Percentiles rank a stretch among this genome's conserved stretches.
Conservation (phyloP, 2,797 vertebrate genomes). For the Selene dorsalis region DNA sequence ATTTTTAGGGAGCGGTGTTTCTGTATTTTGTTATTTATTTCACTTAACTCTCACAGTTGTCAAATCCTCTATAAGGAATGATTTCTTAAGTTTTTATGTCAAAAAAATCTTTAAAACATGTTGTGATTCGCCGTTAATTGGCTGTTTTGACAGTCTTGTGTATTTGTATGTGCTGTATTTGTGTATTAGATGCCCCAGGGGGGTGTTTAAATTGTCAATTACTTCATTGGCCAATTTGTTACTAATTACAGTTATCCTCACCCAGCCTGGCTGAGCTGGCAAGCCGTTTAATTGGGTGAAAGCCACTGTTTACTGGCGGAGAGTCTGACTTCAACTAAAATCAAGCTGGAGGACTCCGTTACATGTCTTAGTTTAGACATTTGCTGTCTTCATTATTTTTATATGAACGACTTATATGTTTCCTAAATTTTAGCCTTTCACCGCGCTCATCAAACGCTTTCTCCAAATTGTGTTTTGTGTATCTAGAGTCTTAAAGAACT, state of each 20-base stretch:
- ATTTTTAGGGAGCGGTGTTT: background rate
- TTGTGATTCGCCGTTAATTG: conserved; percentile 17
- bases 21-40: background rate
- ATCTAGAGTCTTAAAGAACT: no score
- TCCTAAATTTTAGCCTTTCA: background rate
- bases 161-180: conserved; percentile 8
- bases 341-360: background rate
- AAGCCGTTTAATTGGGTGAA: conserved; percentile 42
- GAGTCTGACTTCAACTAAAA: conserved; percentile 36
- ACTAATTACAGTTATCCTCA: conserved; percentile 41
- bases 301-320: conserved; percentile 28
- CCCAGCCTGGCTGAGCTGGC: conserved; percentile 38
- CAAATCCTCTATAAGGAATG: conserved; percentile 7
- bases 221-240: conserved; percentile 27
- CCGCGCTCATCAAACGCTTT: background rate
- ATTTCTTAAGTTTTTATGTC: conserved; percentile 17
- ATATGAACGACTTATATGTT: background rate
- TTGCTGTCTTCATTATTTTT: conserved; percentile 11
- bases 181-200: background rate
- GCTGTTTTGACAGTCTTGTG: conserved; percentile 36
- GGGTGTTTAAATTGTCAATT: conserved; percentile 15
- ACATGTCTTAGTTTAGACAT: conserved; percentile 16
- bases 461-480: background rate
- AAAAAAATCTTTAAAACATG: conserved; percentile 4
- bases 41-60: background rate